phyloP scores from a whole-genome alignment of 2,797 vertebrate species.

The Sebastes matsubarae region DNA sequence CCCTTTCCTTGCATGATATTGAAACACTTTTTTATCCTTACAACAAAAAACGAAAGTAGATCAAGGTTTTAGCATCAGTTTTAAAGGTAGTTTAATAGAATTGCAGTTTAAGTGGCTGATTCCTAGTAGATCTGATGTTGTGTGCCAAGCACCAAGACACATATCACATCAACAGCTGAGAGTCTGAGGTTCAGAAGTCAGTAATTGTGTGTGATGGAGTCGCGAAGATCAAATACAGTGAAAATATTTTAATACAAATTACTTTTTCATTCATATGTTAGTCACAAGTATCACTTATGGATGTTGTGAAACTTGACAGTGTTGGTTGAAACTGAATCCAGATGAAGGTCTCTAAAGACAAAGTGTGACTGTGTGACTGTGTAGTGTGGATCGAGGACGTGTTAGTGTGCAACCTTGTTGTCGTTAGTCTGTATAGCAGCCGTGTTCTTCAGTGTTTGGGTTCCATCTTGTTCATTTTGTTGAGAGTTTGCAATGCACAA shows the following conservation, averaged over 20 bases:
- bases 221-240: constrained; percentile 17
- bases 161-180: constrained; percentile 1
- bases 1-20: neutral
- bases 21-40: neutral
- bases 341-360: constrained; percentile 38
- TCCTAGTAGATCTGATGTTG: neutral
- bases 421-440: constrained; percentile 55
- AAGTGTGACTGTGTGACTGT: constrained; percentile 57
- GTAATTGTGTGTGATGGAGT: constrained; percentile 3
- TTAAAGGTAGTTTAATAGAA: neutral
- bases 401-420: constrained; percentile 41
- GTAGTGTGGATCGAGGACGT: constrained; percentile 39
- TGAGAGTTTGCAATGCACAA: constrained; percentile 77
- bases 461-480: constrained; percentile 61
- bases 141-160: neutral
- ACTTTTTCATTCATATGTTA: constrained; percentile 35
- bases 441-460: constrained; percentile 52
- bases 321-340: constrained; percentile 38
- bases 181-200: constrained; percentile 12
- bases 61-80: neutral
- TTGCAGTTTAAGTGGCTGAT: neutral
- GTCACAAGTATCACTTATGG: constrained; percentile 27
- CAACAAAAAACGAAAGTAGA: neutral
- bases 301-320: constrained; percentile 44
- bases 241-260: constrained; percentile 33